Base-by-base conservation (phyloP, 2,797 vertebrate genomes). In the Mus spretus region DNA sequence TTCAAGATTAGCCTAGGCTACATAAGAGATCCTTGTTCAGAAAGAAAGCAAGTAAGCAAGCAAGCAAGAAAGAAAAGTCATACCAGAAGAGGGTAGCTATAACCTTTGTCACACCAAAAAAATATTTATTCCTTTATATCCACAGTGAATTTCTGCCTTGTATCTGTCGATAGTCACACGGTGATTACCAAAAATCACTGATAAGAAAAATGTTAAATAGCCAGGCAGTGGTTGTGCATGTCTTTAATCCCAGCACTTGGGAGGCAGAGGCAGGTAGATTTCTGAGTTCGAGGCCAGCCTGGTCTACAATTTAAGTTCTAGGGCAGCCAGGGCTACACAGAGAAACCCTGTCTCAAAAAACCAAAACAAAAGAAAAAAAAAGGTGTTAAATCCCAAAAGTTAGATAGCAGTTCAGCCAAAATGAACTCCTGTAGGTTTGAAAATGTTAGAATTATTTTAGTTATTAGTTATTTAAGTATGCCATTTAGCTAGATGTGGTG, bases 401-500 rank as follows among this genome's bases (percentile, higher is more conserved):
- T 31, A 20, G 15, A 1, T 13, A 53, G 22, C 0, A 2, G 0
- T 44, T 40, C 59, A 14, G 47, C 31, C 53, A 57, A 17, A 34
- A 20, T 4, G 50, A 83, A n/a, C 83, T 55, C 13, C 34, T 47
- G 53, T 2, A 1, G 20, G 44, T 24, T 88, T 15, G 14, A 61
- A 53, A 22, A 14, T 37, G 15, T 4, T 8, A 20, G 40, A 17
- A 12, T 85, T 65, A 22, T 65, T 65, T 85, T 72, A 72, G n/a
- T 70, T 72, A 86, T n/a, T 72, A 78, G 6, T 47, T 57, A 91
- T 53, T 95, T 67, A 83, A 50, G 65, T 65, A 34, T 84, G 40
- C 61, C 28, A 34, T 34, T 85, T 85, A 50, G 40, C 61, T 47
- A 31, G 5, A 12, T 31, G 5, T 65, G 20, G 82, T 85, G 44